Base-by-base conservation (phyloP, 2,113 vertebrate species). In the Todiramphus saurophagus region DNA sequence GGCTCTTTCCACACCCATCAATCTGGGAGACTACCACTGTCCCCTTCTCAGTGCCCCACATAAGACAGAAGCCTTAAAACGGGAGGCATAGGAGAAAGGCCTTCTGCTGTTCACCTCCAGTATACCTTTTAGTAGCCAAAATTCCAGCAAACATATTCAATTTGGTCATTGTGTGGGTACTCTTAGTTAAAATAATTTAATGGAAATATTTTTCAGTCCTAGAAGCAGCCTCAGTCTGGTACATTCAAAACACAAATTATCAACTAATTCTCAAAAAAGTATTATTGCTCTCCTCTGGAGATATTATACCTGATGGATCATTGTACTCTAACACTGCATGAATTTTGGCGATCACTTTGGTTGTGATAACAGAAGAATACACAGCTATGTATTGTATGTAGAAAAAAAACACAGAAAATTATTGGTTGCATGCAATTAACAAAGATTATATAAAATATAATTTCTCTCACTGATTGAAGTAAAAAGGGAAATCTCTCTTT, bases 1-100 rank as follows among this genome's bases (percentile, higher is more conserved):
- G 10, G 5, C 43, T 68, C 19, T 30, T 85, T 81, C 48, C 53
- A 76, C 16, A 77, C 13, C 27, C 24, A 72, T 27, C 0, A 0
- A 18, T 68, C 19, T 44, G 12, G 28, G 62, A 75, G 12, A 55
- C 44, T n/a, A 69, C 8, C 20, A 37, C 5, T 27, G 5, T 53
- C 44, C 17, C 5, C 8, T 30, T 67, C 58, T 39, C 11, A 72
- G 46, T 24, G 14, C 18, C 10, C 25, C 18, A 7, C 0, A 0
- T 14, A 81, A 68, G 14, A 56, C 11, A 9, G n/a, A 73, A 67
- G 31, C 24, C 13, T 63, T 21, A 79, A 87, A 69, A 64, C 43
- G 28, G 17, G 16, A 76, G 21, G 27, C 37, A 53, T 3, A 43
- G 43, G n/a, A 31, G 17, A 77, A 82, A 64, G 43, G 18, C 18